These are phyloP conservation scores for Sebastolobus altivelis DNA, from an alignment of 2,797 vertebrate species.

Conservation along the genomic window DNA sequence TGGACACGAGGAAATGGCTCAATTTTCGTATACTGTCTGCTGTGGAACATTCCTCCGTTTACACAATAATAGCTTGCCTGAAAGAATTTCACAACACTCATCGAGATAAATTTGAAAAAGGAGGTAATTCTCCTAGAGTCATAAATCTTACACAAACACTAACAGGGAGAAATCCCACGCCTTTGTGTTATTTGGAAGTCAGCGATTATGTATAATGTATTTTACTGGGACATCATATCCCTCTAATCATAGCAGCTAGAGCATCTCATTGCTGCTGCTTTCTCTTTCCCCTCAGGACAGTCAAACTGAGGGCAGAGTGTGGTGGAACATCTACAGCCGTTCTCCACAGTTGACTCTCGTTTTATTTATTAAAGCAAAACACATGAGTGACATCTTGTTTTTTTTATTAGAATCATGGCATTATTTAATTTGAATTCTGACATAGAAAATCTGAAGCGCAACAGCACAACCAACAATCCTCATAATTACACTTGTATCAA, in stretches of 20 bases:
- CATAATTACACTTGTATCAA: slow-evolving; percentile 7
- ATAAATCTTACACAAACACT: slow-evolving; percentile 33
- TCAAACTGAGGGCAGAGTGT: neutral
- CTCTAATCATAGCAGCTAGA: slow-evolving; percentile 12
- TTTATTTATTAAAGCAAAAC: slow-evolving; percentile 4
- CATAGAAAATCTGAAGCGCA: slow-evolving; percentile 13
- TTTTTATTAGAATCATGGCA: neutral
- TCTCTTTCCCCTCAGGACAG: slow-evolving; percentile 24
- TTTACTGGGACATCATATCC: neutral
- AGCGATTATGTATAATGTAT: slow-evolving; percentile 5
- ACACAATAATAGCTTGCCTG: slow-evolving; percentile 26
- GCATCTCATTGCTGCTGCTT: neutral
- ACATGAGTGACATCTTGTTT: slow-evolving; percentile 7
- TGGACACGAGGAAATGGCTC: slow-evolving; percentile 1
- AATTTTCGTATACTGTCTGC: slow-evolving; percentile 22
- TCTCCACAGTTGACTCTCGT: neutral
- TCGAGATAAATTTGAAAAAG: slow-evolving; percentile 18
- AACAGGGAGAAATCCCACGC: slow-evolving; percentile 2
- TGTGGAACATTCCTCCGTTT: slow-evolving; percentile 1
- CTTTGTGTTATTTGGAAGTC: slow-evolving; percentile 6
- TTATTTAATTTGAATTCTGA: slow-evolving; percentile 6
- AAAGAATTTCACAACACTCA: slow-evolving; percentile 32
- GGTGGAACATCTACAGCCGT: neutral
- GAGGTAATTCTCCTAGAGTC: slow-evolving; percentile 7
- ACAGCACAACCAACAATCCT: slow-evolving; percentile 13